Evolutionary conservation across 2,113 vertebrate genomes (phyloP), one percentile per base, ranked within the genome.

Genomic region (Thunnus thynnus): DNA sequence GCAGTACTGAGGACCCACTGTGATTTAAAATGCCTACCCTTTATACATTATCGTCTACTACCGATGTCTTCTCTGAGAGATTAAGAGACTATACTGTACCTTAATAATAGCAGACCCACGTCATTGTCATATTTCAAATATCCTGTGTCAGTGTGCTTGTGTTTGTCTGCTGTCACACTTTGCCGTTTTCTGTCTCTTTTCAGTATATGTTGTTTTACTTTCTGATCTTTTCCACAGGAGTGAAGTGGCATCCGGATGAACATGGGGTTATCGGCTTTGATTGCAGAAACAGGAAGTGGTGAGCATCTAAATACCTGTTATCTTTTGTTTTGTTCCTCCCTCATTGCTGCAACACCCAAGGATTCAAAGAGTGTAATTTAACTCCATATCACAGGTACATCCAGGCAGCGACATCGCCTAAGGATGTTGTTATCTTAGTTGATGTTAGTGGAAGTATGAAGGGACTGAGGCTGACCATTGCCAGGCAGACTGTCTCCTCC

Each of bases 361-460:
- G 7, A 22, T 11, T 30, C 13, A 17, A n/a, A 58, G 30, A 61
- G 47, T 66, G 60, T 72, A 7, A 73, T 54, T 48, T 41, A 32
- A 18, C 11, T 36, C 4, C n/a, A 4, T 82, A 0, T 78, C 55
- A 55, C 86, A 99, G 98, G 98, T 99, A 99, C 72, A 99, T 99
- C 84, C 98, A 99, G 91, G 98, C 98, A 76, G 98, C 98, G 0
- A 99, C 98, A 17, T 99, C 98, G 87, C 98, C 98, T 0, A 99
- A 99, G 90, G 98, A 99, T 30, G 97, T 99, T 20, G 96, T 99
- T 11, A 99, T 99, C 90, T 93, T 99, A 84, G 97, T 99, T 0
- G 98, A 99, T 14, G 97, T 99, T 41, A 99, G 98, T 51, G 98
- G 98, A 55, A 99, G 98, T 72, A 99, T 99, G 98, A 99, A 99